Base-by-base conservation (phyloP, 2,797 vertebrate species). In the Eulemur albifrons region DNA sequence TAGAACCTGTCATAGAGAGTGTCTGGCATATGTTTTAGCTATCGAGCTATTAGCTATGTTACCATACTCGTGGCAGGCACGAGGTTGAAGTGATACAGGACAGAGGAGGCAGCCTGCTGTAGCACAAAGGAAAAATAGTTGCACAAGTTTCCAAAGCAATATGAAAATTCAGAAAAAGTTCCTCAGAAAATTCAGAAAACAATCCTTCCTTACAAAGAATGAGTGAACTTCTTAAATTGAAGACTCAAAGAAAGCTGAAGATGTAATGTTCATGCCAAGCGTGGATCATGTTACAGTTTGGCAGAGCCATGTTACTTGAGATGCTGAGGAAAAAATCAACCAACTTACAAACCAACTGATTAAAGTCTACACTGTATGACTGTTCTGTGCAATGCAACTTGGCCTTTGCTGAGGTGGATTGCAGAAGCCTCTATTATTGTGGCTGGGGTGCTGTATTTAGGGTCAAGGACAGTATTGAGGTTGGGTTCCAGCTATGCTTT, bases 381-480 rank as follows among this genome's bases (percentile, higher is more conserved):
- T 35, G 4, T 43, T 54, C 10, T 4, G 2, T 48, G 9, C 30
- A 65, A 4, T 32, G 14, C 9, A 52, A 30, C 12, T 20, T 54
- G 4, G 4, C 20, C 38, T 88, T 70, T 65, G 3, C 2, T 38
- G 32, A 67, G 8, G 12, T 57, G 20, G 1, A 81, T 54, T 67
- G 18, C 1, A 30, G 21, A 84, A 52, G n/a, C 15, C 10, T 45
- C 32, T 81, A 2, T 63, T 17, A 72, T 9, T n/a, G 30, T 76
- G 48, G 0, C 25, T 54, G 30, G 0, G 4, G 57, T 69, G 1
- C 35, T 20, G 2, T n/a, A 18, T 12, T 82, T 40, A 67, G 43
- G 11, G 20, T 65, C 35, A 57, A n/a, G 27, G 3, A 4, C 32
- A 32, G 0, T 5, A 32, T 8, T 27, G 45, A 57, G 38, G 32